A percentile compares a stretch with the other conserved stretches of the same genome.
phyloP scores from a whole-genome alignment of 2,888 invertebrate genomes.

The Erpobdella octoculata region DNA sequence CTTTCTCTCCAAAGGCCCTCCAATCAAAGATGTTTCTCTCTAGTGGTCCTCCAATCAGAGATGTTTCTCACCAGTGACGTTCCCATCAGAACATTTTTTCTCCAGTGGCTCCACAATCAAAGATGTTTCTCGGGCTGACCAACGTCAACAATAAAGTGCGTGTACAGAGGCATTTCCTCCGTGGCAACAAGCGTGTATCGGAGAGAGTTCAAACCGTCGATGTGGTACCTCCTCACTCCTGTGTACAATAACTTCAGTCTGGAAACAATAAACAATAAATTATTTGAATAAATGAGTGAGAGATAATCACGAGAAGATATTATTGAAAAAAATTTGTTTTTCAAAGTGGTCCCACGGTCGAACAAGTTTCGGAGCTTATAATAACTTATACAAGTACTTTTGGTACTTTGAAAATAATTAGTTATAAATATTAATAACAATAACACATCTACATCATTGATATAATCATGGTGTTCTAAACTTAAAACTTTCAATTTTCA shows the following conservation, averaged over 20 bases:
- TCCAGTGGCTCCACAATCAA: not conserved
- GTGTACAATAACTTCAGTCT: slow-evolving; percentile 77
- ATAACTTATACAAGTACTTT: too few species aligned
- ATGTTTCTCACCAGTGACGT: not conserved
- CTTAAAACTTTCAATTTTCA: too few species aligned
- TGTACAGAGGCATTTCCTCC: slow-evolving; percentile 41
- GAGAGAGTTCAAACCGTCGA: slow-evolving; percentile 78
- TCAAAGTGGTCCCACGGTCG: not conserved
- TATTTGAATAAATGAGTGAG: not conserved
- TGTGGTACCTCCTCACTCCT: slow-evolving; percentile 72
- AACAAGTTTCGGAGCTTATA: too few species aligned
- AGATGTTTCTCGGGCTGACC: slow-evolving; percentile 35
- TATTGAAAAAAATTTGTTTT: not conserved
- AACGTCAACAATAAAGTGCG: slow-evolving; percentile 47
- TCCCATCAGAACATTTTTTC: not conserved
- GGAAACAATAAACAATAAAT: too few species aligned
- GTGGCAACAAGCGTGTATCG: slow-evolving; percentile 60
- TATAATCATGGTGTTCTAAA: too few species aligned
- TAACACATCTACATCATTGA: too few species aligned
- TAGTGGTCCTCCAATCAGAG: not conserved
- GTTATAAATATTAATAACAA: too few species aligned
- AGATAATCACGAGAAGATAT: not conserved
- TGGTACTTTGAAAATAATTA: too few species aligned
- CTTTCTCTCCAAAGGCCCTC: too few species aligned
- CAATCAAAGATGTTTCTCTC: not conserved